Percentiles rank a stretch among this genome's conserved stretches.
Evolutionary conservation across 2,888 invertebrate genomes (phyloP).

Genomic region (Dolichomitus sp.): DNA sequence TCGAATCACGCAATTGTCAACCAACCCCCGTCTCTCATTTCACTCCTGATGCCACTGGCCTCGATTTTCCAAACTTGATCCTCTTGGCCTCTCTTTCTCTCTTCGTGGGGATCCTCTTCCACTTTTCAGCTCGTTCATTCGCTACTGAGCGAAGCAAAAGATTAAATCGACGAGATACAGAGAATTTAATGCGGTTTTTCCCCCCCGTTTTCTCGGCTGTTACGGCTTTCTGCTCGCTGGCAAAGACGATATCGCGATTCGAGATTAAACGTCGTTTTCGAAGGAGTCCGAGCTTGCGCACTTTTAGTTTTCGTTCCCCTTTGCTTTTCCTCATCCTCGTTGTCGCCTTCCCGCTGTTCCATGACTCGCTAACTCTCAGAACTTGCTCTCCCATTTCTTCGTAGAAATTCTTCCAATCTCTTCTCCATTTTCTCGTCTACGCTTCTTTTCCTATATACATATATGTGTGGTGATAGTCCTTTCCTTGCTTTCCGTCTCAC

Average conservation of each 20-base stretch:
- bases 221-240: conserved; percentile 52
- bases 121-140: conserved; percentile 61
- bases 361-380: conserved; percentile 24
- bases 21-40: neutral
- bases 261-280: conserved; percentile 62
- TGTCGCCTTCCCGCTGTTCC: conserved; percentile 25
- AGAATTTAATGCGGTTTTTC: conserved; percentile 70
- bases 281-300: conserved; percentile 18
- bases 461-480: conserved; percentile 32
- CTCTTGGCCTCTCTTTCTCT: conserved; percentile 5
- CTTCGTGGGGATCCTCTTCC: conserved; percentile 36
- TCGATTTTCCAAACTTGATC: conserved; percentile 41
- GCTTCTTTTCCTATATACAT: conserved; percentile 40
- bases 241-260: conserved; percentile 62
- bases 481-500: conserved; percentile 37
- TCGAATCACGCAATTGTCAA: conserved; percentile 16
- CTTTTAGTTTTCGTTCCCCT: neutral
- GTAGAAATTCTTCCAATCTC: conserved; percentile 43
- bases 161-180: conserved; percentile 72
- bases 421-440: conserved; percentile 55
- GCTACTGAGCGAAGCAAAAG: conserved; percentile 67
- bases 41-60: conserved; percentile 17
- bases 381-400: conserved; percentile 26
- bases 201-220: conserved; percentile 31
- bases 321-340: conserved; percentile 22